Conservation (phyloP, 2,113 vertebrate species). For the Strigops habroptila region DNA sequence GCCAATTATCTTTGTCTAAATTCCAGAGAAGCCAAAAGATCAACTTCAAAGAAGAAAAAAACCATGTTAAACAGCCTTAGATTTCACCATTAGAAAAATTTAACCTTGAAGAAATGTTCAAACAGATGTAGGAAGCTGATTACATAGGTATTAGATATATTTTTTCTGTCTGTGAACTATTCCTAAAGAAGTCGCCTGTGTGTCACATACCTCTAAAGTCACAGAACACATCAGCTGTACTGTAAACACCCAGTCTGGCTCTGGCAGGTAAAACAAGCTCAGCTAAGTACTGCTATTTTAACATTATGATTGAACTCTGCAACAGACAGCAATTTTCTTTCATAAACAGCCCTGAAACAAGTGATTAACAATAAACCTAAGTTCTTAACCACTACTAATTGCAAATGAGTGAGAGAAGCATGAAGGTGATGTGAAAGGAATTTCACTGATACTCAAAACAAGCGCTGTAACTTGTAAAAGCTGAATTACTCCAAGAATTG, state of each 20-base stretch:
- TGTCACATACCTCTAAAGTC: background rate
- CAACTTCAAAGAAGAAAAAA: background rate
- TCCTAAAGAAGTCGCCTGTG: background rate
- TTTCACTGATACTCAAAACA: background rate
- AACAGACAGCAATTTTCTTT: background rate
- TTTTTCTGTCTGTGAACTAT: background rate
- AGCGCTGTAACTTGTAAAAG: rapidly evolving
- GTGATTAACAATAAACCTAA: background rate
- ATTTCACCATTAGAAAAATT: background rate
- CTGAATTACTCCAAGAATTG: background rate
- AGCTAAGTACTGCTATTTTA: background rate
- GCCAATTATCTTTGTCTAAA: background rate
- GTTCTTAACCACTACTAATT: background rate
- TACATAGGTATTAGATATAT: background rate
- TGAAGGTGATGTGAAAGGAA: background rate
- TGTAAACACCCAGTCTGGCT: background rate
- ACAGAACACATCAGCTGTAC: background rate
- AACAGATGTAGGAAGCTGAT: background rate
- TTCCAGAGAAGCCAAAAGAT: background rate
- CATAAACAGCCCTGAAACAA: background rate
- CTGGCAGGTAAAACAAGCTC: background rate
- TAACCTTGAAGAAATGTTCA: background rate
- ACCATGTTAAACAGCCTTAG: background rate
- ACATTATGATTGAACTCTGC: background rate
- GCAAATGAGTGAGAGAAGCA: background rate